Evolutionary conservation across 1,140 invertebrate species (phyloP).

Genomic region (Drosophila kikkawai): DNA sequence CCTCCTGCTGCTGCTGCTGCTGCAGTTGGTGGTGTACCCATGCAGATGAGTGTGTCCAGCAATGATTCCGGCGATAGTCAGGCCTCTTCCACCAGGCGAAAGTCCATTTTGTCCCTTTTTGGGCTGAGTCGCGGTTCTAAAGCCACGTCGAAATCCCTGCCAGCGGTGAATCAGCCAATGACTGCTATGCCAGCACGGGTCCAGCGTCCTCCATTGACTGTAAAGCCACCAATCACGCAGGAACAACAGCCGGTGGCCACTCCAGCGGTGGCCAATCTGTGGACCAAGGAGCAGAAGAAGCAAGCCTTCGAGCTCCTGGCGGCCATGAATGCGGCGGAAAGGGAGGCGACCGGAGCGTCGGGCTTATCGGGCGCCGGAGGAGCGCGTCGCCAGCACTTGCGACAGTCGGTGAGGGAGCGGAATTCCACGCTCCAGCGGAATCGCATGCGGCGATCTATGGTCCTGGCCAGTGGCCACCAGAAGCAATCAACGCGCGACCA

Average conservation of each 20-base stretch:
- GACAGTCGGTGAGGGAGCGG: conserved; percentile 72
- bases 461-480: conserved; percentile 38
- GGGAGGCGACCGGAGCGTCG: conserved; percentile 30
- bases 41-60: conserved; percentile 74
- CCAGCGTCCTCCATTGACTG: conserved; percentile 49
- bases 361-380: conserved; percentile 7
- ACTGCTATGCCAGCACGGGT: not conserved
- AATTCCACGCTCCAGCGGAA: conserved; percentile 69
- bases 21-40: conserved; percentile 32
- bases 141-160: conserved; percentile 31
- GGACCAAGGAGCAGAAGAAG: conserved; percentile 85
- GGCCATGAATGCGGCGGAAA: conserved; percentile 84
- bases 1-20: not conserved
- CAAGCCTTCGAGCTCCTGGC: conserved; percentile 85
- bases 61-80: conserved; percentile 69
- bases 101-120: conserved; percentile 75
- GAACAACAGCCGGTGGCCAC: conserved; percentile 46
- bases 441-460: conserved; percentile 70
- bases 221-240: conserved; percentile 44
- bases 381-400: conserved; percentile 58
- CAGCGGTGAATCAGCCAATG: conserved; percentile 18
- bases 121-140: conserved; percentile 65
- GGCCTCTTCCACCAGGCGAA: conserved; percentile 63
- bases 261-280: conserved; percentile 65
- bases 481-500: conserved; percentile 62